Evolutionary conservation across 1,140 invertebrate species (phyloP).

Genomic region (Dreissena polymorpha): DNA sequence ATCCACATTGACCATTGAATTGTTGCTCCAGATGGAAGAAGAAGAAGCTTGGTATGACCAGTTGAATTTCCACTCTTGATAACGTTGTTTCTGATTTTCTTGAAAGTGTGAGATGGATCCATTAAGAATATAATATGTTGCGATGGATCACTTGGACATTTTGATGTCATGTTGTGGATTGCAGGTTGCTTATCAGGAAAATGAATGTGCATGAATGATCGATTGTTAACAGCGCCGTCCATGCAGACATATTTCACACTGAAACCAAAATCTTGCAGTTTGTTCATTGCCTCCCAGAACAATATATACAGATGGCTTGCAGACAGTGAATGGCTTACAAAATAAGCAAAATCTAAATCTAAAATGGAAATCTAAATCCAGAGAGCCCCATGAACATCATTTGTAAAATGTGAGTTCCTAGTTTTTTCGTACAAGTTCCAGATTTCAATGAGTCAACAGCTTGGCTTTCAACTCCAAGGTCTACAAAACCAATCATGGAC

Average conservation of each 20-base stretch:
- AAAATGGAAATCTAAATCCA: constrained; percentile 56
- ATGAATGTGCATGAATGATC: constrained; percentile 37
- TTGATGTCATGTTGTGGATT: constrained; percentile 24
- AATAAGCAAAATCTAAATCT: too few species aligned
- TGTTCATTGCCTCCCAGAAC: constrained; percentile 41
- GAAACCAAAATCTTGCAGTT: too few species aligned
- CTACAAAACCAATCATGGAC: constrained; percentile 33
- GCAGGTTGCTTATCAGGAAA: neutral
- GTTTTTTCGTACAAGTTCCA: too few species aligned
- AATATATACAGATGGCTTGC: constrained; percentile 44
- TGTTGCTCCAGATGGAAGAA: neutral
- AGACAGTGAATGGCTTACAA: constrained; percentile 15
- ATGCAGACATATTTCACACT: too few species aligned
- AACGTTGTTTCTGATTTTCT: constrained; percentile 39
- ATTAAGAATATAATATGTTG: neutral
- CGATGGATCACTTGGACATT: neutral
- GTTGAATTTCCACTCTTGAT: constrained; percentile 10
- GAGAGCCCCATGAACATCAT: constrained; percentile 46
- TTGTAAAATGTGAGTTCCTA: too few species aligned
- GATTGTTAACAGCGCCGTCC: constrained; percentile 49
- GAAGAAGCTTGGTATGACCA: constrained; percentile 9
- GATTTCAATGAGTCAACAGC: neutral
- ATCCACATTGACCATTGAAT: constrained; percentile 47
- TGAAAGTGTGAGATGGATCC: neutral
- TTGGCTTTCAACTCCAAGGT: constrained; percentile 27